Base-by-base conservation (phyloP, 1,140 invertebrate genomes). In the Drosophila albomicans region DNA sequence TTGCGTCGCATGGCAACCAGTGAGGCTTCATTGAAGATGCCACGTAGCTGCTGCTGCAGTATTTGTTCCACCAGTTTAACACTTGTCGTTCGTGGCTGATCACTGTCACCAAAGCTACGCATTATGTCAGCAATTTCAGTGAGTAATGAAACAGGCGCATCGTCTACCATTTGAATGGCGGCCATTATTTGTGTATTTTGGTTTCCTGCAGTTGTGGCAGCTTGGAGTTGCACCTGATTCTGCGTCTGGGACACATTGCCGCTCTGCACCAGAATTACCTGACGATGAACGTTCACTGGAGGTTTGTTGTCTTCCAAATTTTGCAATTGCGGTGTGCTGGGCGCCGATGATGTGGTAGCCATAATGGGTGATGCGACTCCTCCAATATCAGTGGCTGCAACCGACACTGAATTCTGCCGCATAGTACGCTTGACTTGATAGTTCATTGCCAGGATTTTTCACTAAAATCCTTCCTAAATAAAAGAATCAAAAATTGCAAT, bases 91-190 rank as follows among this genome's bases (percentile, higher is more conserved):
- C 82, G 75, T 0, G 92, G 92, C 45, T 91, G 82, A 59, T 91
- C 88, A 32, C 91, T 82, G 41, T 92, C 92, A 0, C 92, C 92
- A 49, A 91, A 91, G 20, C 92, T 92, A 1, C 92, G 82, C 92
- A 92, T 92, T 10, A 92, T 92, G 59, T 92, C 92, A 0, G 92
- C 91, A 46, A 92, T 92, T 48, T 92, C 92, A 0, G 91, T 91
- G 0, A 92, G 58, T 25, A 92, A 30, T 5, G 91, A 92, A 0
- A 92, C 91, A 1, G 85, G 86, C 1, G 81, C 86, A 25, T 89
- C 79, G 13, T 89, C 85, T 3, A 56, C 11, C 7, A 88, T 66
- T 25, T 66, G 84, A 0, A 64, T 56, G 15, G 49, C 20, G n/a
- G 45, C 28, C 45, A 28, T 57, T 28, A 5, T 43, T 25, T 25